Conservation (phyloP, 2,888 invertebrate species). For the Himalopsyche tibetana region DNA sequence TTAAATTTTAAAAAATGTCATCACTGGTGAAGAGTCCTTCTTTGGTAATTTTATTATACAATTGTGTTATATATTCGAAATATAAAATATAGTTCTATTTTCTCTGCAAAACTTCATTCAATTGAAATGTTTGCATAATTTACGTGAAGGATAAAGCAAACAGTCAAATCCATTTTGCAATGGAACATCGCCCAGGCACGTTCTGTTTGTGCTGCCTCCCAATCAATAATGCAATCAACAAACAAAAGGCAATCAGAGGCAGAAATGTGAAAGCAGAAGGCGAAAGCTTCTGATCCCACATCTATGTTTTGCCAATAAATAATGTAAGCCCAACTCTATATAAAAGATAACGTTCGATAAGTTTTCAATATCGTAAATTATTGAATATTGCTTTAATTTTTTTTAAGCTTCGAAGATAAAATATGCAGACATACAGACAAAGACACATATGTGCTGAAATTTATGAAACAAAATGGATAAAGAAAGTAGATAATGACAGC, state of each 20-base stretch:
- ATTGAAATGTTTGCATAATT: neutral
- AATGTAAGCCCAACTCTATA: too few relatives aligned
- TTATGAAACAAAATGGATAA: too few relatives aligned
- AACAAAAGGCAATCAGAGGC: slow-evolving; percentile 54
- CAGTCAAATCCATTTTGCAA: slow-evolving; percentile 2
- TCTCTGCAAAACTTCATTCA: neutral
- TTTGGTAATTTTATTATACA: too few relatives aligned
- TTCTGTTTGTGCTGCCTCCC: slow-evolving; percentile 49
- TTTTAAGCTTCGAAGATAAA: too few relatives aligned
- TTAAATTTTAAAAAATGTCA: too few relatives aligned
- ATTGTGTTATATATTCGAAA: too few relatives aligned
- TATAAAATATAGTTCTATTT: neutral
- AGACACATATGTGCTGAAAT: too few relatives aligned
- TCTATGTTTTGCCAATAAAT: neutral
- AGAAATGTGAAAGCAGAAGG: slow-evolving; percentile 9
- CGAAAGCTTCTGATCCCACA: neutral
- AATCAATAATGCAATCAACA: slow-evolving; percentile 58
- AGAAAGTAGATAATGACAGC: too few relatives aligned
- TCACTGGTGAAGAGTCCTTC: too few relatives aligned
- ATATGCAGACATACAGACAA: too few relatives aligned
- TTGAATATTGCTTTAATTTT: too few relatives aligned
- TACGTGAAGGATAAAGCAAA: neutral
- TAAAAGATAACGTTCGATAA: neutral
- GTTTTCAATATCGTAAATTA: too few relatives aligned
- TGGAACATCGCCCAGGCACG: slow-evolving; percentile 46